phyloP scores from a whole-genome alignment of 1,140 invertebrate genomes.

The Gonioctena quinquepunctata region DNA sequence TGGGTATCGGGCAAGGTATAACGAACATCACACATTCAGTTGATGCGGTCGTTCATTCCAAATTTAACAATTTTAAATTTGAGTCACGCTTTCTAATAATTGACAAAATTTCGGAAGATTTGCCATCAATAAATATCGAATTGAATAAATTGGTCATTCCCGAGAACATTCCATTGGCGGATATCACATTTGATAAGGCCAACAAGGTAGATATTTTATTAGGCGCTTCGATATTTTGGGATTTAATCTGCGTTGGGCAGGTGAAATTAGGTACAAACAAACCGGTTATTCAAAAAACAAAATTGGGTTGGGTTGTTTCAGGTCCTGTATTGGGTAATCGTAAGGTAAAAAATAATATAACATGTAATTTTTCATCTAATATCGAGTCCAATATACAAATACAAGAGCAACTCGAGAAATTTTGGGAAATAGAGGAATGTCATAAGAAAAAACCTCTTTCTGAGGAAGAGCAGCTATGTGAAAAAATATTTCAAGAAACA shows the following conservation, averaged over 20 bases:
- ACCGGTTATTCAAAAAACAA: neutral
- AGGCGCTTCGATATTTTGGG: neutral
- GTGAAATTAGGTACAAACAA: neutral
- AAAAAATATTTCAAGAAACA: neutral
- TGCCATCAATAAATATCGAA: neutral
- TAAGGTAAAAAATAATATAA: neutral
- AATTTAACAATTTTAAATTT: neutral
- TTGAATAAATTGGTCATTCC: neutral
- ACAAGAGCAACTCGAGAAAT: neutral
- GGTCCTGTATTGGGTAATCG: neutral
- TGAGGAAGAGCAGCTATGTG: neutral
- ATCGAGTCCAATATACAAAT: neutral
- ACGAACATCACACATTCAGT: neutral
- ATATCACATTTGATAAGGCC: neutral
- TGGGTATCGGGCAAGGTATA: neutral
- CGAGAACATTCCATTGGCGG: neutral
- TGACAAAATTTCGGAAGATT: conserved; percentile 1
- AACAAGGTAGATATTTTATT: neutral
- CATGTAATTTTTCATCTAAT: neutral
- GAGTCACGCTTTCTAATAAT: neutral
- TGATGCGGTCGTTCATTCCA: neutral
- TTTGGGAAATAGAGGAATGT: conserved; percentile 1
- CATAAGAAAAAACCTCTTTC: neutral
- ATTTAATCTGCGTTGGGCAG: neutral
- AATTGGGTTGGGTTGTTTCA: neutral